A percentile compares a stretch with the other conserved stretches of the same genome.
Conservation (phyloP, 2,888 invertebrate genomes). For the Euzetes globulus region DNA sequence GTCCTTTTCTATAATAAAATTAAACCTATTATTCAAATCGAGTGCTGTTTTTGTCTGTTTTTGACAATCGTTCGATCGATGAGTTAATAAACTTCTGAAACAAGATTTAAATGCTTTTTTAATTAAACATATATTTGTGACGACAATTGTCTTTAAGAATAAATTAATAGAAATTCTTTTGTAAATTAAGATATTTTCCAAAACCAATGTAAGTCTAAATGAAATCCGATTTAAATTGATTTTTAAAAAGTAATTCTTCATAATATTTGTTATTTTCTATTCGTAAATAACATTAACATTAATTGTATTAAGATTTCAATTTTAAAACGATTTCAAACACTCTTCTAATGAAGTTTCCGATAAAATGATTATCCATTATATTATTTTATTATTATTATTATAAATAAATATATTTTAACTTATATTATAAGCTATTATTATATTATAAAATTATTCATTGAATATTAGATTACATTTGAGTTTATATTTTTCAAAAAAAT, state of each 20-base stretch:
- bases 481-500: not conserved
- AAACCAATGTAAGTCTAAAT: constrained; percentile 1
- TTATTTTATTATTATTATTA: no score
- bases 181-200: not conserved
- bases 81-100: no score
- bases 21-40: no score
- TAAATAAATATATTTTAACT: no score
- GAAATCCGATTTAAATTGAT: not conserved
- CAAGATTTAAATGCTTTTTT: no score
- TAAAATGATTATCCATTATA: no score
- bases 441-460: not conserved
- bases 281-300: not conserved
- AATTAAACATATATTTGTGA: no score
- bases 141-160: not conserved
- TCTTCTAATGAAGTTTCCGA: no score
- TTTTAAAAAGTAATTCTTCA: not conserved
- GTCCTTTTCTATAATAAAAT: not conserved
- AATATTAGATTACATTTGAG: not conserved
- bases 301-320: no score
- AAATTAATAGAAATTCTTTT: not conserved
- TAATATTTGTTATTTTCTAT: not conserved
- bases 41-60: no score
- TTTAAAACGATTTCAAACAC: no score
- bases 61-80: no score
- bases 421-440: not conserved